A percentile compares a stretch with the other conserved stretches of the same genome.
These are phyloP conservation scores for Acromyrmex heyeri DNA, from an alignment of 1,140 invertebrate genomes.

Conservation along the genomic window DNA sequence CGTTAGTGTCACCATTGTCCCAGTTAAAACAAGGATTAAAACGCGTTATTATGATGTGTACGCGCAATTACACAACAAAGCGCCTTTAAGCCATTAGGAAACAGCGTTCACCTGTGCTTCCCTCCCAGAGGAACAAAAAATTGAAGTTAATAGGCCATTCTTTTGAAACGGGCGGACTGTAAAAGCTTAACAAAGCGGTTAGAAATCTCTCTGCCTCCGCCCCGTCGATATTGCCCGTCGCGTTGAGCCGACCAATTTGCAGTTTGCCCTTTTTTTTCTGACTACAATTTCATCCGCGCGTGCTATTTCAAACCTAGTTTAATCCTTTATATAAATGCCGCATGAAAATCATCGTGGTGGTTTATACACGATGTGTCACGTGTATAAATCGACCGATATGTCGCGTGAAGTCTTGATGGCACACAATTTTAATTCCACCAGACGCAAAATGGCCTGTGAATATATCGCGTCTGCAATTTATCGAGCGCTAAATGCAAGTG, in stretches of 20 bases:
- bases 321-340: not conserved
- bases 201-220: not conserved
- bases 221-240: conserved; percentile 35
- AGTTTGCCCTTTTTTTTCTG: conserved; percentile 23
- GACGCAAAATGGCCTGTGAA: not conserved
- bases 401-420: not conserved
- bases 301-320: conserved; percentile 20
- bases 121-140: conserved; percentile 12
- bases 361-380: not conserved
- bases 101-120: not conserved
- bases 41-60: conserved; percentile 26
- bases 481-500: not conserved
- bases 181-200: conserved; percentile 34
- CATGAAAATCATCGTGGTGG: conserved; percentile 12
- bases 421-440: not conserved
- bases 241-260: conserved; percentile 38
- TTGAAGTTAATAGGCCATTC: conserved; percentile 33
- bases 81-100: conserved; percentile 19
- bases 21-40: conserved; percentile 3
- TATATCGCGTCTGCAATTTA: not conserved
- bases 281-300: conserved; percentile 30
- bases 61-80: conserved; percentile 11
- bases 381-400: not conserved
- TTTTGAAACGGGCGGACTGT: not conserved
- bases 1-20: conserved; percentile 18